A percentile compares a stretch with the other conserved stretches of the same genome.
These are phyloP conservation scores for Echinarachnius parma DNA, from an alignment of 53 echinoderm and acorn worm species.

Conservation along the genomic window DNA sequence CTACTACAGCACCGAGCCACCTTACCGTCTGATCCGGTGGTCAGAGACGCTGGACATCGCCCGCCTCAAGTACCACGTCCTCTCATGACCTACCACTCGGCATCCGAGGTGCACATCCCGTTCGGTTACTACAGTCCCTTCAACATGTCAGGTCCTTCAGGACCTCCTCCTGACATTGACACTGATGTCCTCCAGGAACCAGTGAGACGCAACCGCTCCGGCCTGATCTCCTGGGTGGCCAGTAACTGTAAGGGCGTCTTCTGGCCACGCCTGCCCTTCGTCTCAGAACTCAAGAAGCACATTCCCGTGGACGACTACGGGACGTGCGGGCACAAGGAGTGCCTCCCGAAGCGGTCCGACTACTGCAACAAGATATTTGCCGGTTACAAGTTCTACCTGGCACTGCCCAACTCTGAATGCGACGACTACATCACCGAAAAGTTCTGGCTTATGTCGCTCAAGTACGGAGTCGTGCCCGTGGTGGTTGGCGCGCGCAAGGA, in stretches of 20 bases:
- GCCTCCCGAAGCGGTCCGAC: constrained; percentile 12
- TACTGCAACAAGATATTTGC: constrained; percentile 30
- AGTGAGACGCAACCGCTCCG: not conserved
- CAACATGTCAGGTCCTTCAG: not conserved
- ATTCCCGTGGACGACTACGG: constrained; percentile 47
- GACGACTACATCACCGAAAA: constrained; percentile 64
- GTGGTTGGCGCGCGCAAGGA: constrained; percentile 54
- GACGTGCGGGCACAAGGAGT: constrained; percentile 29
- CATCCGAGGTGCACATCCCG: constrained; percentile 48
- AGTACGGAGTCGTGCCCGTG: constrained; percentile 50
- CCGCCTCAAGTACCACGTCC: constrained; percentile 46
- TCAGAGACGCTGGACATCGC: constrained; percentile 21
- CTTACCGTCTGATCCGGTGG: constrained; percentile 44
- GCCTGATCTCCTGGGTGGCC: constrained; percentile 57
- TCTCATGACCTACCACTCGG: constrained; percentile 52
- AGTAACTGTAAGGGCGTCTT: constrained; percentile 44
- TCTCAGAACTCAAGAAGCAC: constrained; percentile 13
- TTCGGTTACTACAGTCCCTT: constrained; percentile 35
- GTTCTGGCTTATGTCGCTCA: constrained; percentile 51
- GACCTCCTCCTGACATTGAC: not conserved
- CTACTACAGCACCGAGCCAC: constrained; percentile 56
- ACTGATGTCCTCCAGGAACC: not conserved
- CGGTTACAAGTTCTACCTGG: constrained; percentile 57
- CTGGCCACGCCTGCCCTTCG: constrained; percentile 37
- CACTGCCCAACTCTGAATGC: constrained; percentile 49